Evolutionary conservation across 1,140 invertebrate species (phyloP), one percentile per base, ranked within the genome.

Genomic region (Halictus rubicundus): DNA sequence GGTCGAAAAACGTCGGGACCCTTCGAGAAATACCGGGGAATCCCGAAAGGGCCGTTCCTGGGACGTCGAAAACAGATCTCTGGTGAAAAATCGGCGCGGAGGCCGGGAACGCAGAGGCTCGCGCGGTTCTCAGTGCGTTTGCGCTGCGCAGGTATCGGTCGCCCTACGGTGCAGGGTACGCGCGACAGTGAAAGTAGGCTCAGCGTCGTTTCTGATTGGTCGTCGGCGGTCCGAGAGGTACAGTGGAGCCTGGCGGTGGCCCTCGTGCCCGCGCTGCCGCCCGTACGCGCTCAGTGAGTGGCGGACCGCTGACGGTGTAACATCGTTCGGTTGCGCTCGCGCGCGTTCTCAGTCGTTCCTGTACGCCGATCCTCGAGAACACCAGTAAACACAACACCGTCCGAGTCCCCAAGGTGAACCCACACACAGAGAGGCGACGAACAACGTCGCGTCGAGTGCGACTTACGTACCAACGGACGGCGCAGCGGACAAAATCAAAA

Each of bases 151-250:
- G 79, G 54, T 78, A 76, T 64, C 68, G 64, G 76, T 61, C 73
- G 82, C 79, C 80, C 72, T 59, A 78, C 64, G 64, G 79, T 80
- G 82, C 75, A 81, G 84, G 88, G 84, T 87, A 84, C 86, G 74
- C 85, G 81, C 81, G 88, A 90, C 88, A 90, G 90, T 90, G 90
- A 91, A 91, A 91, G 90, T 87, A 78, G 64, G 42, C 42, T 9
- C 12, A 1, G 12, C 42, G 42, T 9, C 66, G 80, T n/a, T n/a
- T 25, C 21, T 49, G 80, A 78, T 78, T 81, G 79, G 80, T 60
- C 25, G 61, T 14, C 21, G 54, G n/a, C n/a, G 37, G 71, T 39
- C 37, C 49, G 68, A 78, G 68, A 78, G 80, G 68, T 49, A 60
- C 37, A 61, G 27, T 39, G 75, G 59, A 81, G 75, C 60, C 79